phyloP scores from a whole-genome alignment of 2,888 invertebrate species.

The Andrena trimmerana region DNA sequence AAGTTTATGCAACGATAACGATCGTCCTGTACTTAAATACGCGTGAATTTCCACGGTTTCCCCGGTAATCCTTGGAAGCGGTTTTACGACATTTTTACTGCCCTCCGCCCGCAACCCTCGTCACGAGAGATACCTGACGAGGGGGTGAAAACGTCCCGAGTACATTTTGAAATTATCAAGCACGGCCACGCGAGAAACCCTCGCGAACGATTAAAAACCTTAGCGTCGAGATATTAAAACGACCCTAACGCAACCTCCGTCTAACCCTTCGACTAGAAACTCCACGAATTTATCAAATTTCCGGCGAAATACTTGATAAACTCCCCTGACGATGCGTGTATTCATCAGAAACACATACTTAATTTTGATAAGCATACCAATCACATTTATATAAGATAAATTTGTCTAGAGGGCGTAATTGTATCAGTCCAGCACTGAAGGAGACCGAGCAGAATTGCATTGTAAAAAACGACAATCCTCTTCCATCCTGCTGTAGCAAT shows the following conservation, averaged over 20 bases:
- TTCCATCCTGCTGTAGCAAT: not conserved
- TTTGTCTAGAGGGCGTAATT: too few relatives aligned
- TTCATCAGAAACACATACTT: too few relatives aligned
- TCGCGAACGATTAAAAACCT: constrained; percentile 46
- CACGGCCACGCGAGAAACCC: constrained; percentile 34
- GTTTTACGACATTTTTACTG: constrained; percentile 67
- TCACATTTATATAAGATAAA: too few relatives aligned
- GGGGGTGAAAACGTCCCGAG: constrained; percentile 39
- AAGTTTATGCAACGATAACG: constrained; percentile 64
- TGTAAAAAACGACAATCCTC: constrained; percentile 5
- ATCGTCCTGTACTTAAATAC: constrained; percentile 58
- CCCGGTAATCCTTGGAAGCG: constrained; percentile 63
- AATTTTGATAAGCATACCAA: too few relatives aligned
- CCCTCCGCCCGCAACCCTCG: constrained; percentile 44
- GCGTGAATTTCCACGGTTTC: constrained; percentile 62
- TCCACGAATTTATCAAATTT: too few relatives aligned
- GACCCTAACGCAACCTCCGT: too few relatives aligned
- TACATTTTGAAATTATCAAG: constrained; percentile 66
- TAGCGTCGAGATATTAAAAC: constrained; percentile 19
- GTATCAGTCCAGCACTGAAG: not conserved
- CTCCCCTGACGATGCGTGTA: too few relatives aligned
- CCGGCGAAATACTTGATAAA: too few relatives aligned
- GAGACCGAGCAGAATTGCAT: constrained; percentile 4
- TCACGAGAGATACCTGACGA: constrained; percentile 52
- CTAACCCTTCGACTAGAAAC: too few relatives aligned